Evolutionary conservation across 30 jellyfish, hydroid and myxozoan species (phyloP), one percentile per base, ranked within the genome.

Genomic region (Mastigias papua): DNA sequence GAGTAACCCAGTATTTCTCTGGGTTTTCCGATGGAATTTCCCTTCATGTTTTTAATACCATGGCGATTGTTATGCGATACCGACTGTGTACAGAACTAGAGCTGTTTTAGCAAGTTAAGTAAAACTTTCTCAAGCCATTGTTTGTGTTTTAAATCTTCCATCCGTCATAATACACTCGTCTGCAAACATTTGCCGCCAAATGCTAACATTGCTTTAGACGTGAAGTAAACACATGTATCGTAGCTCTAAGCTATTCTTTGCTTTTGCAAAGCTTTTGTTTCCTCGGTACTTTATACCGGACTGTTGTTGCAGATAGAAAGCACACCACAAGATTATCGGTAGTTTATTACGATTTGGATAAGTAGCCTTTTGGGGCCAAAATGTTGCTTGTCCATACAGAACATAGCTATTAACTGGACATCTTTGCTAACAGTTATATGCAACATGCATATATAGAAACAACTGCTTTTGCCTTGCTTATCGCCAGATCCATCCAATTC

Each of bases 271-370:
- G 70, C 70, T 58, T 58, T 58, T 58, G 29, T 58, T 58, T 58
- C 70, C 70, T 58, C 70, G 70, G 70, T 28, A 58, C 70, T 58
- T 58, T n/a, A n/a, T 58, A 58, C 70, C 70, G 21, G 70, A 58
- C 70, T 58, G 26, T 58, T 58, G 70, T 58, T 58, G 4, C 70
- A n/a, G 70, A 58, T 58, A 8, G 70, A 23, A 23, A 4, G 11
- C 26, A 8, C 21, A 58, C 70, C 70, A n/a, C 70, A 58, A 58
- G 70, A 58, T 58, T 58, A 58, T 58, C 70, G 21, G 26, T n/a
- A 58, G 29, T n/a, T 58, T n/a, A 11, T 58, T 58, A n/a, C 70
- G 29, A 8, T 58, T 28, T 58, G 26, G 29, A 23, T 8, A 58
- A 58, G 10, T 20, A 58, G 21, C 70, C 70, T 23, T 58, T 23